Evolutionary conservation across 2,113 vertebrate genomes (phyloP), one percentile per base, ranked within the genome.

Genomic region (Lucifuga dentata): DNA sequence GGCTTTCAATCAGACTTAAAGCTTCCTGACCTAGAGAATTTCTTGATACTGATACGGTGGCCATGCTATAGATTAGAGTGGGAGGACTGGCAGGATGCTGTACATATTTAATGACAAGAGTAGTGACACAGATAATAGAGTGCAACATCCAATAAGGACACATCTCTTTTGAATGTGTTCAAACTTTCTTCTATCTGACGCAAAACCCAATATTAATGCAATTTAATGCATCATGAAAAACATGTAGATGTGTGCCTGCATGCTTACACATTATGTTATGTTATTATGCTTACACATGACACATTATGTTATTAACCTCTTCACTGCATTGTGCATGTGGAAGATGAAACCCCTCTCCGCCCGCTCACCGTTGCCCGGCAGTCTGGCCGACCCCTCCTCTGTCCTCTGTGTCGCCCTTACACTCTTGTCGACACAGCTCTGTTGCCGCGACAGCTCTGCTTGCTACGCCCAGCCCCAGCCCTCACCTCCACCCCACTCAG

Each of bases 401-500:
- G 74, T 78, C 74, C 86, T 83, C 78, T 55, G 76, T 58, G 44
- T 86, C 46, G 82, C 86, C 73, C 85, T 78, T 52, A 76, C 46
- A 64, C 78, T 88, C 86, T 73, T 87, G 79, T 90, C 86, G 81
- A 85, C 88, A 84, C 75, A 65, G 60, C 76, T 58, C 66, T 60
- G 46, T 76, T 86, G 71, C 84, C 80, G 62, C 80, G 69, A 86
- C 87, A 89, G 79, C 78, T 72, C 55, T 58, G 62, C 76, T 57
- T 79, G 65, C 77, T 75, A 76, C 81, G 56, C 85, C 82, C 76
- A 52, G 60, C 55, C 68, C 62, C 41, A 7, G 39, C 65, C 80
- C 51, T 87, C 72, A 79, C 86, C 76, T 78, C 75, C 79, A 70
- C 81, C 88, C 81, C 85, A 60, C 90, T 93, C 92, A 93, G 55